phyloP scores from a whole-genome alignment of 2,888 invertebrate species.

The Diploptera punctata region DNA sequence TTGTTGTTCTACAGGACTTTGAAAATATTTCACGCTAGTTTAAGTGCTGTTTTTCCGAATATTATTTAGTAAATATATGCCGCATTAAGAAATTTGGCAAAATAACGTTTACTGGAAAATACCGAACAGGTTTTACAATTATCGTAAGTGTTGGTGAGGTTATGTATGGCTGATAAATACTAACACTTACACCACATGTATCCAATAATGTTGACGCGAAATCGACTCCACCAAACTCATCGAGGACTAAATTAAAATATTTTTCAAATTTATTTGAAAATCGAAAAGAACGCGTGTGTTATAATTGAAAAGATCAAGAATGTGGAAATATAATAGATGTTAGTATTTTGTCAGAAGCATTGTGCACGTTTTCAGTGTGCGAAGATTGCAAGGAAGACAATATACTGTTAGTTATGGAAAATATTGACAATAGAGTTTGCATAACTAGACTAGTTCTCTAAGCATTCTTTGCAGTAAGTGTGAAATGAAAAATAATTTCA shows the following conservation, averaged over 20 bases:
- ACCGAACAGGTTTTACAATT: neutral
- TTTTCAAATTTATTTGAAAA: neutral
- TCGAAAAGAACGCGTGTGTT: neutral
- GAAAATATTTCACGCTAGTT: too few species aligned
- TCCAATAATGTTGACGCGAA: neutral
- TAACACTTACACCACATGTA: neutral
- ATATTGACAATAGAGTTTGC: neutral
- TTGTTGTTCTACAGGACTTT: too few species aligned
- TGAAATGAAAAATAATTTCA: neutral
- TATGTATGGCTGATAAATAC: too few species aligned
- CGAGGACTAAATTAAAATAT: neutral
- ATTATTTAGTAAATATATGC: too few species aligned
- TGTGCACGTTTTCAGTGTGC: neutral
- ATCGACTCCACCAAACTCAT: neutral
- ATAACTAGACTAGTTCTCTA: neutral
- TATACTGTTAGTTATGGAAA: neutral
- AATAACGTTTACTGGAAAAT: neutral
- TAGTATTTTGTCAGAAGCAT: neutral
- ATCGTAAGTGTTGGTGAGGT: neutral
- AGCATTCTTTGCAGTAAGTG: neutral
- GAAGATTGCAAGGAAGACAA: neutral
- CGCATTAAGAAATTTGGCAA: too few species aligned
- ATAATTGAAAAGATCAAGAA: neutral
- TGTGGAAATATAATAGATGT: neutral
- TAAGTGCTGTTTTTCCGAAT: too few species aligned